These are phyloP conservation scores for Entomobrya multifasciata DNA, from an alignment of 2,888 invertebrate genomes.

Conservation along the genomic window DNA sequence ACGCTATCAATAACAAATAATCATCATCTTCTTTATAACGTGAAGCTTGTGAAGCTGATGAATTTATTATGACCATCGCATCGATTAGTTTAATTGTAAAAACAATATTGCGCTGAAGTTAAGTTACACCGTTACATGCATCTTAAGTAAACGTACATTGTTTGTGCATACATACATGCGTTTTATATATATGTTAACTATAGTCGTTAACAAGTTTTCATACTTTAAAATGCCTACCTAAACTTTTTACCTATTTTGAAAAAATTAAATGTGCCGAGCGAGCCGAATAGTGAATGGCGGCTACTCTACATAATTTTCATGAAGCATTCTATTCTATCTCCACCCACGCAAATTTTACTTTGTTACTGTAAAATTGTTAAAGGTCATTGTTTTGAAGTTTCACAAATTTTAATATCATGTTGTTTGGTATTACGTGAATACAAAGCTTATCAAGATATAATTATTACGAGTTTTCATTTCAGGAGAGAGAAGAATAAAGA, in stretches of 20 bases:
- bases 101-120: no score
- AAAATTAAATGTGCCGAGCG: no score
- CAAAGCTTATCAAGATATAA: constrained; percentile 16
- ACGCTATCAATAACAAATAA: constrained; percentile 30
- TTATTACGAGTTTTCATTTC: background rate
- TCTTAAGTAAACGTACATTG: no score
- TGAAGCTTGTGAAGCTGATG: background rate
- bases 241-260: background rate
- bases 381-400: constrained; percentile 45
- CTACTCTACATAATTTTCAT: no score
- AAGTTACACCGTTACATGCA: no score
- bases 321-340: no score
- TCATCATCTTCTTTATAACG: background rate
- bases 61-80: background rate
- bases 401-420: constrained; percentile 35
- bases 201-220: constrained; percentile 7
- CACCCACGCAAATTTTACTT: background rate
- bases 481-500: background rate
- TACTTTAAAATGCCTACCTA: constrained; percentile 20
- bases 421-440: constrained; percentile 39
- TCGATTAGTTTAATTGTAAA: background rate
- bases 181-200: background rate
- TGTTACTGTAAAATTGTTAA: constrained; percentile 1
- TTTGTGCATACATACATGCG: no score
- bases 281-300: background rate